These are phyloP conservation scores for Parauchenoglanis ngamensis DNA, from an alignment of 2,797 vertebrate species.

Conservation along the genomic window DNA sequence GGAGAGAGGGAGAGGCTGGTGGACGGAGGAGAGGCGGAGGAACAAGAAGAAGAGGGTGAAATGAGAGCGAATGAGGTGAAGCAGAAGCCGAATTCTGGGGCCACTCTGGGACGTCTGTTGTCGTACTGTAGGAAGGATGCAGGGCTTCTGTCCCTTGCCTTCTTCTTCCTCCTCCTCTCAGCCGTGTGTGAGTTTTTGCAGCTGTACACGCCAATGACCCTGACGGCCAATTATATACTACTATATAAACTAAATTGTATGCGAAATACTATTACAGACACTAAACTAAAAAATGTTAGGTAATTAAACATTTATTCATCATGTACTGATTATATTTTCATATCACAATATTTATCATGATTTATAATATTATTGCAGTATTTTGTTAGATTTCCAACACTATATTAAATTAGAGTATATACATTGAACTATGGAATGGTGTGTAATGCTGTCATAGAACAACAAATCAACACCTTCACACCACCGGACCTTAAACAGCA, in stretches of 20 bases:
- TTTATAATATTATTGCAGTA: background rate
- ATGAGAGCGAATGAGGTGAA: slow-evolving; percentile 37
- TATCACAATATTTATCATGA: background rate
- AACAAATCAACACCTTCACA: background rate
- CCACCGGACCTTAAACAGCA: background rate
- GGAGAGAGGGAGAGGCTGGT: slow-evolving; percentile 64
- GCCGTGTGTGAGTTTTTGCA: slow-evolving; percentile 83
- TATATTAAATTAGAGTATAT: background rate
- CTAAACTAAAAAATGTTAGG: background rate
- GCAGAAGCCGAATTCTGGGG: slow-evolving; percentile 73
- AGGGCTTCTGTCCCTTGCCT: slow-evolving; percentile 78
- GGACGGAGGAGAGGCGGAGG: slow-evolving; percentile 46
- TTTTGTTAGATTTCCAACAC: background rate
- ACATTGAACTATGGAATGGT: background rate
- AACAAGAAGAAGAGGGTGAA: slow-evolving; percentile 59
- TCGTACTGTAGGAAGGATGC: slow-evolving; percentile 83
- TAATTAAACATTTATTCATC: background rate
- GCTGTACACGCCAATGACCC: too few relatives aligned
- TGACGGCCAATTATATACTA: background rate
- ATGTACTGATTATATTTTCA: background rate
- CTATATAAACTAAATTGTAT: background rate
- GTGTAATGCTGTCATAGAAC: background rate
- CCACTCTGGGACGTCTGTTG: slow-evolving; percentile 87
- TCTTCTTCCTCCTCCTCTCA: slow-evolving; percentile 85
- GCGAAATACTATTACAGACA: background rate